Evolutionary conservation across 2,113 vertebrate genomes (phyloP), one percentile per base, ranked within the genome.

Genomic region (Microtus montanus): DNA sequence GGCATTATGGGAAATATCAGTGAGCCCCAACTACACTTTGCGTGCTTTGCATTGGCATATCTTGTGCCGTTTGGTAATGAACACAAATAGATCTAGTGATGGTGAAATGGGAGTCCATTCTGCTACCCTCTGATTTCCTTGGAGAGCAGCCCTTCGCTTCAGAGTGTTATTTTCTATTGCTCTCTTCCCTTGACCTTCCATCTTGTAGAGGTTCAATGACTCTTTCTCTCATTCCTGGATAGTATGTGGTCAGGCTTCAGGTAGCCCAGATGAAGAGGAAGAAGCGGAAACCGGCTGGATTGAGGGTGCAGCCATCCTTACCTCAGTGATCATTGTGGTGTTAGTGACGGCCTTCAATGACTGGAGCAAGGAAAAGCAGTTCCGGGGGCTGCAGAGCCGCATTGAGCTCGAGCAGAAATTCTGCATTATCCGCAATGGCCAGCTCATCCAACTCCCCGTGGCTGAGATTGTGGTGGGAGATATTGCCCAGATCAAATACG

Each of bases 281-380:
- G 99, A 99, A 97, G 71, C 99, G 0, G 99, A 99, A 97, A 99
- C 99, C 0, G 99, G 99, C 93, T 99, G 99, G 99, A 99, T 99
- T 2, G 99, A 99, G 97, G 99, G 99, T 0, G 99, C 99, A 0
- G 99, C 99, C 95, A 99, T 99, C 97, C 96, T 99, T 7, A 99
- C 99, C 95, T 99, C 99, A 0, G 99, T 99, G 92, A 99, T 99
- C 97, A 99, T 99, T 0, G 99, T 99, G 96, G 99, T 99, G 68
- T 98, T 99, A 89, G 99, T 99, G 97, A 99, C 99, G 0, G 99
- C 99, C 41, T 99, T 99, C 97, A 99, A 99, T 1, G 99, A 99
- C 58, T 99, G 99, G 99, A 99, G 99, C 97, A 99, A 99, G 89
- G 99, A 99, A 98, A 99, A 99, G 97, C 99, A 99, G 80, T 99